Evolutionary conservation across 2,797 vertebrate species (phyloP).

Genomic region (Cossypha heuglini): DNA sequence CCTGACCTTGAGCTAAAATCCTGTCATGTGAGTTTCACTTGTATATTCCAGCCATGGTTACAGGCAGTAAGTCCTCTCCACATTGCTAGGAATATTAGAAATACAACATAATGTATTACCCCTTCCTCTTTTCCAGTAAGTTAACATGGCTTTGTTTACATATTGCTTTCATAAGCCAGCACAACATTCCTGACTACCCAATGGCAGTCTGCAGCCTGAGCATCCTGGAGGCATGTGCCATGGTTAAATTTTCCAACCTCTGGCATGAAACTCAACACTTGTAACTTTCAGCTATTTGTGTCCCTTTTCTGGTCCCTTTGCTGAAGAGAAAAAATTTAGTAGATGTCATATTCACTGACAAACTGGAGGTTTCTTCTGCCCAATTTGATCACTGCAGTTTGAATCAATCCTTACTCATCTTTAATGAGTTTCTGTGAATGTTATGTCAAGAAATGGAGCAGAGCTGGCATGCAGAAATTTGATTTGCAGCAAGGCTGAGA

Average conservation of each 20-base stretch:
- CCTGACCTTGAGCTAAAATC: not conserved
- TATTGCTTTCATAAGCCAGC: not conserved
- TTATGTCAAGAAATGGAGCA: not conserved
- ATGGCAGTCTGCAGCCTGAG: not conserved
- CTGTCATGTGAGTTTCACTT: not conserved
- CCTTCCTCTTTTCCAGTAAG: not conserved
- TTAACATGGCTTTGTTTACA: not conserved
- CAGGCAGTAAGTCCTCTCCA: not conserved
- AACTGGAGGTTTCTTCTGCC: not conserved
- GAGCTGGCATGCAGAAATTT: not conserved
- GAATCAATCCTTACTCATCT: not conserved
- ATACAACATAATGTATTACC: rapidly evolving
- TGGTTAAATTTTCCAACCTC: not conserved
- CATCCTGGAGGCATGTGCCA: not conserved
- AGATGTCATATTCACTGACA: not conserved
- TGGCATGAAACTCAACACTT: not conserved
- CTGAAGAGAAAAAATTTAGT: not conserved
- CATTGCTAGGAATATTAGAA: not conserved
- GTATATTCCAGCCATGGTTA: not conserved
- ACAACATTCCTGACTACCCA: not conserved
- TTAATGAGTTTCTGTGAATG: not conserved
- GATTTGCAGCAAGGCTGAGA: not conserved
- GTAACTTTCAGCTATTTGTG: not conserved
- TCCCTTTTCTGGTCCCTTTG: not conserved
- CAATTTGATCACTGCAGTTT: not conserved